Conservation (phyloP, 2,113 vertebrate species). For the Noctilio leporinus region DNA sequence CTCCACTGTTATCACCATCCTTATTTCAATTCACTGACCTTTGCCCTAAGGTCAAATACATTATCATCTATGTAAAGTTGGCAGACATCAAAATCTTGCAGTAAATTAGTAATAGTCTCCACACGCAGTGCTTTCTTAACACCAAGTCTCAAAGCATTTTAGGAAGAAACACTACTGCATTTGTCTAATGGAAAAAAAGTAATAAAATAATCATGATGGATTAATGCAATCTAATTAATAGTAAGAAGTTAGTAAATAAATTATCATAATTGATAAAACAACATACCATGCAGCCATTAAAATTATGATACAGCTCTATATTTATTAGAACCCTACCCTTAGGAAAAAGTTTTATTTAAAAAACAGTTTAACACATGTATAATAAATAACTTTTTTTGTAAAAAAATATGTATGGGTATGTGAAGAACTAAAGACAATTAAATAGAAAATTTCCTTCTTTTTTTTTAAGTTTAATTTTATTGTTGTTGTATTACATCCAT, state of each 20-base stretch:
- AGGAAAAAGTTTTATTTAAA: neutral
- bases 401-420: neutral
- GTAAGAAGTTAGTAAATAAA: neutral
- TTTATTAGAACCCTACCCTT: neutral
- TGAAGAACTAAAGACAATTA: neutral
- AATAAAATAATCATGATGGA: neutral
- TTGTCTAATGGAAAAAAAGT: neutral
- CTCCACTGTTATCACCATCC: neutral
- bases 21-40: neutral
- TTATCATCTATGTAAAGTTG: neutral
- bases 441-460: neutral
- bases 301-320: neutral
- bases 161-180: neutral
- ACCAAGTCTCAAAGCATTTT: neutral
- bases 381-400: neutral
- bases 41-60: neutral
- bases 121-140: neutral
- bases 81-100: neutral
- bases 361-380: neutral
- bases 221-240: neutral
- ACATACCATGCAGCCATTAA: neutral
- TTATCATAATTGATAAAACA: neutral
- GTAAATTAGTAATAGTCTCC: neutral
- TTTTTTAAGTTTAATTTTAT: no score
- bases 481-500: no score